These are phyloP conservation scores for Melipona bicolor DNA, from an alignment of 2,888 invertebrate genomes.

Conservation along the genomic window DNA sequence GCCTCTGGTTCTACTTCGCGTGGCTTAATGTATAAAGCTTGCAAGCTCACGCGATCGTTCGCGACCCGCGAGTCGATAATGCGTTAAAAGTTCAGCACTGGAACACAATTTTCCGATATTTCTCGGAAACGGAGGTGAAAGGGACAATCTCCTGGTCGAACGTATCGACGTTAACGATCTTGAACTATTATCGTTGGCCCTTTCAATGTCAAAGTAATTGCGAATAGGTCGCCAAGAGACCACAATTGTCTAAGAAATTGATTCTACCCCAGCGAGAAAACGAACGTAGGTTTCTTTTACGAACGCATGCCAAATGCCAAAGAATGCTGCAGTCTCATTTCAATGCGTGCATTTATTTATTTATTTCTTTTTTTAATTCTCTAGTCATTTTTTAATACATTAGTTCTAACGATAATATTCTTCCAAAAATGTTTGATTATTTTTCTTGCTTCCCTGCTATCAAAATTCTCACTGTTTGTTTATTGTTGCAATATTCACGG, in stretches of 20 bases:
- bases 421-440: background rate
- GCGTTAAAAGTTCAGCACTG: conserved; percentile 27
- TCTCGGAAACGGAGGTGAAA: background rate
- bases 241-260: background rate
- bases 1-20: background rate
- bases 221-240: conserved; percentile 8
- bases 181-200: background rate
- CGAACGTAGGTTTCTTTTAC: conserved; percentile 1
- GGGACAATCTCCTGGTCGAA: background rate
- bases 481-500: background rate
- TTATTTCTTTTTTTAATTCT: background rate
- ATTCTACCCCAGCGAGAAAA: conserved; percentile 1
- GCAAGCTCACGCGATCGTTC: background rate
- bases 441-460: conserved; percentile 16
- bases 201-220: background rate
- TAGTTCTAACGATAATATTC: background rate
- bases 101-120: conserved; percentile 2
- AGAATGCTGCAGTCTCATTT: conserved; percentile 18
- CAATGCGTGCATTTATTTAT: conserved; percentile 15
- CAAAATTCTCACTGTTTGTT: background rate
- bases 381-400: conserved; percentile 1
- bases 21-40: background rate
- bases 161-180: background rate
- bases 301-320: conserved; percentile 44
- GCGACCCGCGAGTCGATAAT: conserved; percentile 15